phyloP scores from a whole-genome alignment of 2,888 invertebrate genomes.

The Catocala fraxini region DNA sequence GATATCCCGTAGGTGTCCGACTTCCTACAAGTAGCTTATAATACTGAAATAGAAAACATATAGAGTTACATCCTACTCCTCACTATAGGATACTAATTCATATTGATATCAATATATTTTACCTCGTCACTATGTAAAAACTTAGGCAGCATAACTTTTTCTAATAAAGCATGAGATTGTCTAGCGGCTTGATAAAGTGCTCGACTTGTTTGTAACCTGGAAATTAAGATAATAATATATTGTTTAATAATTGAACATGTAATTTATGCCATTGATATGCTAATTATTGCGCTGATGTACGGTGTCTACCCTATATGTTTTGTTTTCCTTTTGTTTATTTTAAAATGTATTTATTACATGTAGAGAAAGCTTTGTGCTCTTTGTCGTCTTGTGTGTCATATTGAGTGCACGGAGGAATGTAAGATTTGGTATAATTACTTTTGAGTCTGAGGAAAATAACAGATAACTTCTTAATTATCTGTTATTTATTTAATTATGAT shows the following conservation, averaged over 20 bases:
- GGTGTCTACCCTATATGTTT: too few species aligned
- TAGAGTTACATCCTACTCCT: background rate
- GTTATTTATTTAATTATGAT: too few species aligned
- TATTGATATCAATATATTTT: constrained; percentile 27
- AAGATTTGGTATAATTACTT: too few species aligned
- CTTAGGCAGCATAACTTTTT: constrained; percentile 91
- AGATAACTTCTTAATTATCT: too few species aligned
- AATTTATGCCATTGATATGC: too few species aligned
- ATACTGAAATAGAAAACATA: constrained; percentile 85
- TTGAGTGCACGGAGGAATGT: too few species aligned
- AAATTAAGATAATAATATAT: background rate
- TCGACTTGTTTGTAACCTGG: constrained; percentile 91
- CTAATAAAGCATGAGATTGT: constrained; percentile 91
- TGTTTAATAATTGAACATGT: background rate
- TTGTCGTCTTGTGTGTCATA: too few species aligned
- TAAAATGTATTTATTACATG: too few species aligned
- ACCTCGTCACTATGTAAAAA: constrained; percentile 95
- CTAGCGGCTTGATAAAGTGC: constrained; percentile 94
- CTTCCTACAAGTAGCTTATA: constrained; percentile 91
- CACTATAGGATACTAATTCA: background rate
- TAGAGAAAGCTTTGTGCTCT: too few species aligned
- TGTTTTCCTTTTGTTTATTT: too few species aligned
- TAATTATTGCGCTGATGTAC: too few species aligned
- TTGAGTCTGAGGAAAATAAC: too few species aligned
- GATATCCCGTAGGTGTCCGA: constrained; percentile 86